A percentile compares a stretch with the other conserved stretches of the same genome.
Conservation (phyloP, 2,113 vertebrate genomes). For the Helogale parvula region DNA sequence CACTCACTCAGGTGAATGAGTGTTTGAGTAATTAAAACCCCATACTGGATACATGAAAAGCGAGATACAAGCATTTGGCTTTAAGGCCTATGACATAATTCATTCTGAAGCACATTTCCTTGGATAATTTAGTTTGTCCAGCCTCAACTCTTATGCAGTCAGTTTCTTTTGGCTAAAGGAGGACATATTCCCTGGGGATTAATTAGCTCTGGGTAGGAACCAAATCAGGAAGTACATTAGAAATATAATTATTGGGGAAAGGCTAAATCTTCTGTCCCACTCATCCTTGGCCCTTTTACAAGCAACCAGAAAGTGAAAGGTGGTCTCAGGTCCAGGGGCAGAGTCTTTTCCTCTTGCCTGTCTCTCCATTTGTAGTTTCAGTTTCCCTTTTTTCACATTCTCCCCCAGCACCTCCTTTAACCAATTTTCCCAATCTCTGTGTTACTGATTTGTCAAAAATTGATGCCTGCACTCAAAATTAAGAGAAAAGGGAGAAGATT, state of each 20-base stretch:
- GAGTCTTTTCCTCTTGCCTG: neutral
- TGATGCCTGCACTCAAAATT: neutral
- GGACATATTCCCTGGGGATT: neutral
- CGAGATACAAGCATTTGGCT: neutral
- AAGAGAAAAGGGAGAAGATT: neutral
- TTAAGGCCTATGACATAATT: neutral
- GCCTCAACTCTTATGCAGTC: neutral
- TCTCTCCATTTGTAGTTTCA: neutral
- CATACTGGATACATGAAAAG: neutral
- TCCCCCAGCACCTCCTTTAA: neutral
- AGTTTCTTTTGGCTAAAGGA: conserved; percentile 15
- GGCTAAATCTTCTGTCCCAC: neutral
- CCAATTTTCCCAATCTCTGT: neutral
- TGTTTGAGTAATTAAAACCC: conserved; percentile 43
- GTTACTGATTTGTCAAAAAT: neutral
- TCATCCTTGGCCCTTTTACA: neutral
- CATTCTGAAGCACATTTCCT: conserved; percentile 38
- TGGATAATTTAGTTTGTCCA: neutral
- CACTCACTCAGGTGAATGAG: neutral
- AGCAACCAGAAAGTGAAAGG: neutral
- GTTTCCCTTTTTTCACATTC: neutral
- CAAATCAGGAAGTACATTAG: conserved; percentile 16
- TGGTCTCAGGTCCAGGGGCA: neutral
- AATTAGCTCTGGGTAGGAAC: neutral
- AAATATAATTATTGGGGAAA: neutral